Evolutionary conservation across 1,140 invertebrate species (phyloP), one percentile per base, ranked within the genome.

Genomic region (Arctopsyche grandis): DNA sequence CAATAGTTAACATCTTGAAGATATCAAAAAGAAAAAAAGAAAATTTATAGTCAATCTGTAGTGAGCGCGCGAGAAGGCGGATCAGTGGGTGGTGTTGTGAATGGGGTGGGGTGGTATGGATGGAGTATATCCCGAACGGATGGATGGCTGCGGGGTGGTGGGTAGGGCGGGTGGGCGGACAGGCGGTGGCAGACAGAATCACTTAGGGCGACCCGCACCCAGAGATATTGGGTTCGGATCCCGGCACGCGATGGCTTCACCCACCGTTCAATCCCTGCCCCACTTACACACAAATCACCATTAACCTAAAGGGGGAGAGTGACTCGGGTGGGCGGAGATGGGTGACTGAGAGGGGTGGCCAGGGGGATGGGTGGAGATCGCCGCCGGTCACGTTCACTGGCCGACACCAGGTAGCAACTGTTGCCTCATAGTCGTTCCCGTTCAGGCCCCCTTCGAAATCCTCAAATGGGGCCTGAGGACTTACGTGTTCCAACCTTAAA

Each of bases 101-200:
- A 16, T 46, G 69, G 69, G 29, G 46, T 16, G 19, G 19, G 63
- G 19, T 5, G 16, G 7, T 52, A 52, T 3, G 16, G 10, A 52
- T 52, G 48, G 48, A 4, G 48, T 52, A 16, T 38, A 52, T 52
- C 10, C 48, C 63, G 16, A 56, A 48, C 24, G 71, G 71, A 74
- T 74, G 71, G 46, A 74, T 74, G 71, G 16, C 12, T 74, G 22
- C 9, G 48, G 44, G 48, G 71, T 19, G 22, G 22, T 14, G 48
- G 44, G 48, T 46, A 3, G 22, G 70, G 21, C 48, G 14, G 19
- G 71, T 21, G 26, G 74, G 16, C 29, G 66, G 22, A 69, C 38
- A n/a, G 22, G 21, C 46, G 52, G 74, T 44, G 52, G 74, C 52
- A 63, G 74, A 76, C 74, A 63, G 74, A 76, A 76, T 63, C 74